Base-by-base conservation (phyloP, 1,140 invertebrate genomes). In the Steinernema khuongi region DNA sequence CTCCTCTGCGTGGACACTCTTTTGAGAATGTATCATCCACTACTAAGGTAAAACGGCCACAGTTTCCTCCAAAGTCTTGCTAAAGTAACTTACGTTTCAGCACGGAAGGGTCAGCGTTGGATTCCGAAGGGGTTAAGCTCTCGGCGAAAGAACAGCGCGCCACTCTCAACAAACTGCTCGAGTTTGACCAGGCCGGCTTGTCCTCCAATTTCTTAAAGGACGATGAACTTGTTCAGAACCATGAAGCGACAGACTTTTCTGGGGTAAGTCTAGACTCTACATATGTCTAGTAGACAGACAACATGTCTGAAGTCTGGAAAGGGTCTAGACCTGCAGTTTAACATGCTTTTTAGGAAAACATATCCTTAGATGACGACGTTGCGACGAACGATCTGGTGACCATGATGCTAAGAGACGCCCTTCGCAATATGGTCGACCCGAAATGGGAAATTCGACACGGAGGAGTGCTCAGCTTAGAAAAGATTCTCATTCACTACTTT, bases 401-500 rank as follows among this genome's bases (percentile, higher is more conserved):
- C 7, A 26, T 7, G 11, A 60, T 60, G 4, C 19, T 60, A 22
- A 26, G 14, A 11, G 50, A 60, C 14, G 14, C 50, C 4, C 19
- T 60, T 7, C 14, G 2, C 14, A 60, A 60, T 26, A 60, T 60
- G 50, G 50, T 60, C 19, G 50, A 60, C 50, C 22, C 7, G 2
- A 60, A 60, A 22, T 60, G 50, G 50, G 50, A 60, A 60, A 2
- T 60, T 22, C 50, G 50, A 14, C 50, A 60, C 26, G 50, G 50
- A 14, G 50, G 50, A 11, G 50, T 60, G 11, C 50, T 60, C 11
- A 22, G 7, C 7, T 26, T 60, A 22, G 50, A 60, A 22, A 60
- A 60, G 50, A 60, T 60, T 60, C 50, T 60, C 19, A 60, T 60
- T 22, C 50, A 60, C 50, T 60, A 60, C 26, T 60, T 60, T 22